Percentiles rank a stretch among this genome's conserved stretches.
Evolutionary conservation across 2,888 invertebrate species (phyloP).

Genomic region (Meliscaeva auricollis): DNA sequence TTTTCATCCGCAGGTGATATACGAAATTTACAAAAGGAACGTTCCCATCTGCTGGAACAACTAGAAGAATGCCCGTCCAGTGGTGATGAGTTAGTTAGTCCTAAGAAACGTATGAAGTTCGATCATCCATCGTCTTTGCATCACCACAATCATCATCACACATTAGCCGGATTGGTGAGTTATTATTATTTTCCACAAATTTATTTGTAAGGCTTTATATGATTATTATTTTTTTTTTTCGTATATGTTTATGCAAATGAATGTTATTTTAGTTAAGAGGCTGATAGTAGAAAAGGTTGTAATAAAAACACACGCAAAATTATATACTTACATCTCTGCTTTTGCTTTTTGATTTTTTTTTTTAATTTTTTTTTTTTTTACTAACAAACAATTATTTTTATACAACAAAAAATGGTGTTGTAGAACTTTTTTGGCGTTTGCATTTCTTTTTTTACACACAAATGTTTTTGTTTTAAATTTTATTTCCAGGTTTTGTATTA

Average conservation of each 20-base stretch:
- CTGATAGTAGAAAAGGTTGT: constrained; percentile 41
- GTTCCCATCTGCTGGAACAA: constrained; percentile 89
- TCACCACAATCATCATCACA: constrained; percentile 81
- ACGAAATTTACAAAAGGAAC: constrained; percentile 88
- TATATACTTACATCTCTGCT: constrained; percentile 12
- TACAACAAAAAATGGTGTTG: neutral
- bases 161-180: constrained; percentile 81
- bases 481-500: constrained; percentile 11
- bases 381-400: constrained; percentile 19
- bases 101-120: constrained; percentile 88
- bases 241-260: constrained; percentile 18
- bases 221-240: constrained; percentile 4
- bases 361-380: neutral
- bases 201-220: constrained; percentile 18
- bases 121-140: constrained; percentile 83
- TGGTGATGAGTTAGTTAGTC: constrained; percentile 88
- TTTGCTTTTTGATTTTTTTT: constrained; percentile 12
- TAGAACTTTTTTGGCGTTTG: constrained; percentile 20
- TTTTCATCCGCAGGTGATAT: constrained; percentile 85
- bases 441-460: neutral
- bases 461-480: constrained; percentile 14
- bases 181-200: neutral
- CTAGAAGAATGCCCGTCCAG: constrained; percentile 89
- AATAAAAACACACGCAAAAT: constrained; percentile 14
- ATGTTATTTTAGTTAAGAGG: constrained; percentile 46